Conservation (phyloP, 2,113 vertebrate species). For the Heterotilapia buettikoferi region DNA sequence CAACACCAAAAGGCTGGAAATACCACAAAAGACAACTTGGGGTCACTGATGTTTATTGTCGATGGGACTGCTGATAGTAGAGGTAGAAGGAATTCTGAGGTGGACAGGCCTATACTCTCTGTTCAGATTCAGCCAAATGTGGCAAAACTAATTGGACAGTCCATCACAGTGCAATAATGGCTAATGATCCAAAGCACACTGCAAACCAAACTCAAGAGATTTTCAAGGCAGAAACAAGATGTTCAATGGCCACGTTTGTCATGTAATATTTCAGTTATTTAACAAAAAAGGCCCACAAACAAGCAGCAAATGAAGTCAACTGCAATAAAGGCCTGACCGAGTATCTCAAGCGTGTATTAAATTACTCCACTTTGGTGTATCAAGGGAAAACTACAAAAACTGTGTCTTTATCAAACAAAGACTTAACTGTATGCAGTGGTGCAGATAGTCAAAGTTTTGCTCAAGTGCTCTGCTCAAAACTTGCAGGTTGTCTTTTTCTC, state of each 20-base stretch:
- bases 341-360: background rate
- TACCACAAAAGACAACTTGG: background rate
- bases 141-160: background rate
- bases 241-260: no score
- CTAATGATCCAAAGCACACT: background rate
- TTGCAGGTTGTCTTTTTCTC: background rate
- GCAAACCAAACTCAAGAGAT: background rate
- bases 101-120: background rate
- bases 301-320: no score
- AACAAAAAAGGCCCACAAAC: no score
- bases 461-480: background rate
- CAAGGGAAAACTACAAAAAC: rapidly evolving
- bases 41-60: background rate
- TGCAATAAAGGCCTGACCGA: rapidly evolving
- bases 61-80: background rate
- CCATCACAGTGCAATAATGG: background rate
- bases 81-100: background rate
- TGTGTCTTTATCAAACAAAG: background rate
- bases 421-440: background rate
- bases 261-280: no score
- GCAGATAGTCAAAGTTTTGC: background rate
- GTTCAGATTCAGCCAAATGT: background rate
- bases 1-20: background rate
- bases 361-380: background rate
- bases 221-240: no score